Percentiles rank a stretch among this genome's conserved stretches.
Conservation (phyloP, 2,888 invertebrate genomes). For the Pinctada fucata region DNA sequence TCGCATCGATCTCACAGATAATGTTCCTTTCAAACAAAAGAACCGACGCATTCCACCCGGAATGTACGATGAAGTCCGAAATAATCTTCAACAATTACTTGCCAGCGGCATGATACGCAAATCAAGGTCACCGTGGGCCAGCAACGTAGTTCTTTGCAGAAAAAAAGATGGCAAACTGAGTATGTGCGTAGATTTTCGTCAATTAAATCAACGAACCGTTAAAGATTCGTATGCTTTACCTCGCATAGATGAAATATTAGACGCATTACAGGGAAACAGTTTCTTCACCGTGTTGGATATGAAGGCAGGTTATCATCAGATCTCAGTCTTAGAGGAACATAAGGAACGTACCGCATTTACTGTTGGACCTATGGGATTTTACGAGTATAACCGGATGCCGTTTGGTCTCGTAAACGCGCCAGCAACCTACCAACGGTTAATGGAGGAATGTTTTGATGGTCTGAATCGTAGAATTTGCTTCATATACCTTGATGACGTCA, state of each 20-base stretch:
- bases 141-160: conserved; percentile 1
- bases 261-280: conserved; percentile 4
- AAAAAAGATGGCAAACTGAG: not conserved
- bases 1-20: conserved; percentile 1
- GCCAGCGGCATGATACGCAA: not conserved
- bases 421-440: not conserved
- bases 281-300: conserved; percentile 22
- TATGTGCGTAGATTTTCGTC: not conserved
- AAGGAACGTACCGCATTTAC: conserved; percentile 24
- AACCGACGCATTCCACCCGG: not conserved
- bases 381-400: conserved; percentile 18
- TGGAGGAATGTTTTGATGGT: conserved; percentile 10
- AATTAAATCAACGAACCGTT: conserved; percentile 11
- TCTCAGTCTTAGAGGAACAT: conserved; percentile 17
- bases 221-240: conserved; percentile 26
- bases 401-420: conserved; percentile 16
- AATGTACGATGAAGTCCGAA: conserved; percentile 3
- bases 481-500: conserved; percentile 1
- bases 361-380: conserved; percentile 14
- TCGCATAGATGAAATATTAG: conserved; percentile 16
- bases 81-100: conserved; percentile 7
- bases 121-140: conserved; percentile 10
- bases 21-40: conserved; percentile 3
- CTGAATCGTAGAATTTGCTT: conserved; percentile 1
- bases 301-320: conserved; percentile 17